Conservation (phyloP, 1,140 invertebrate genomes). For the Scylla paramamosain region DNA sequence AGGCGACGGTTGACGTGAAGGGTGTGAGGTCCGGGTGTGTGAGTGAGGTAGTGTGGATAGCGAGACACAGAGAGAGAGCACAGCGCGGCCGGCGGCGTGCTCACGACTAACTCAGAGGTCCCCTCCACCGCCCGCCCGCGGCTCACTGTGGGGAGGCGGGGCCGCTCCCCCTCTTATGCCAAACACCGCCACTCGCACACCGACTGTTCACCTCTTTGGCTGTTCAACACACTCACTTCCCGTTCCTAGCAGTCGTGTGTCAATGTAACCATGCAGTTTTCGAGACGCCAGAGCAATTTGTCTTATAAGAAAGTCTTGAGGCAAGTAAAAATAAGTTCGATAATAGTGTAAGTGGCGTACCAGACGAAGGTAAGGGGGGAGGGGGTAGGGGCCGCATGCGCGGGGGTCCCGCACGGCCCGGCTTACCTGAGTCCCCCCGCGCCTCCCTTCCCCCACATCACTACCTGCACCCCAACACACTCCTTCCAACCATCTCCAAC, state of each 20-base stretch:
- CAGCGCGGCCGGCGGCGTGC: constrained; percentile 72
- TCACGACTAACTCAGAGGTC: constrained; percentile 70
- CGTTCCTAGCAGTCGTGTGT: too few species aligned
- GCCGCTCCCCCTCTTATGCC: constrained; percentile 56
- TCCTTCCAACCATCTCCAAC: constrained; percentile 60
- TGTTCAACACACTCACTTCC: too few species aligned
- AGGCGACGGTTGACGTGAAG: constrained; percentile 44
- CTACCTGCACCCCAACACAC: constrained; percentile 43
- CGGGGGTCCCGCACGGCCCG: constrained; percentile 63
- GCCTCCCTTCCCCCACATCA: constrained; percentile 39
- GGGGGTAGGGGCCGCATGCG: constrained; percentile 63
- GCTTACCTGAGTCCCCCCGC: constrained; percentile 62
- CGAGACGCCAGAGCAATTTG: not conserved
- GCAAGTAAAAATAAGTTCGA: constrained; percentile 24
- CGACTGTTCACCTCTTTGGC: not conserved
- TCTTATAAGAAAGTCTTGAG: not conserved
- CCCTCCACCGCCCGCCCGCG: constrained; percentile 70
- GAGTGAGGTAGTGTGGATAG: constrained; percentile 74
- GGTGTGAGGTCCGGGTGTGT: constrained; percentile 73
- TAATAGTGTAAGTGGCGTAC: constrained; percentile 37
- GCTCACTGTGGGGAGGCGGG: constrained; percentile 57
- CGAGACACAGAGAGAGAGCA: constrained; percentile 75
- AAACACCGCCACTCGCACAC: constrained; percentile 38
- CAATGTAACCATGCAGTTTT: too few species aligned
- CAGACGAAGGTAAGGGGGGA: not conserved